These are phyloP conservation scores for Dynastes grantii DNA, from an alignment of 2,888 invertebrate genomes.

Conservation along the genomic window DNA sequence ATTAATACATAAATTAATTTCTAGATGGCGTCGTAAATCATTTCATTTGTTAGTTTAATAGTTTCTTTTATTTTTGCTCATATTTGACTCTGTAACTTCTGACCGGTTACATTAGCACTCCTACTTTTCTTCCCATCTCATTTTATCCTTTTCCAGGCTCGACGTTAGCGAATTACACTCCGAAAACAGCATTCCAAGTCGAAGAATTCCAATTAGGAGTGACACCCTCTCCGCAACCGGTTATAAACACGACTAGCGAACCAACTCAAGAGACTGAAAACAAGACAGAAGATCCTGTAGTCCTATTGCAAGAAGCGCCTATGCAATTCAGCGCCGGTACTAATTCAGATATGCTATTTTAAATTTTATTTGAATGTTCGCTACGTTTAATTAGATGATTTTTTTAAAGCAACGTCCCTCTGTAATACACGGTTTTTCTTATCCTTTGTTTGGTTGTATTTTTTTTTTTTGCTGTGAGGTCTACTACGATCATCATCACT, in stretches of 20 bases:
- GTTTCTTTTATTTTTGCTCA: too few species aligned
- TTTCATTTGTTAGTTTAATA: too few species aligned
- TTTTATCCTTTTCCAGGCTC: slow-evolving; percentile 70
- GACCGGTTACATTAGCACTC: slow-evolving; percentile 32
- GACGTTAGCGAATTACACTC: slow-evolving; percentile 86
- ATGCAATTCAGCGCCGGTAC: slow-evolving; percentile 67
- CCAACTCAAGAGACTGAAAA: slow-evolving; percentile 48
- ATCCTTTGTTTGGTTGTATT: neutral
- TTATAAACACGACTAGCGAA: slow-evolving; percentile 45
- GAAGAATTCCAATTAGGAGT: slow-evolving; percentile 86
- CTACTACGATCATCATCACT: neutral
- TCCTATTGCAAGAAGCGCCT: slow-evolving; percentile 63
- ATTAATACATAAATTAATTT: too few species aligned
- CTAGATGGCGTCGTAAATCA: too few species aligned
- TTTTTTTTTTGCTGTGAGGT: neutral
- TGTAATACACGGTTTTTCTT: too few species aligned
- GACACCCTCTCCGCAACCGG: slow-evolving; percentile 71
- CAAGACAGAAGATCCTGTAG: slow-evolving; percentile 49
- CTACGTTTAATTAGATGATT: neutral
- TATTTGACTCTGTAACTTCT: too few species aligned
- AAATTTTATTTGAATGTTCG: slow-evolving; percentile 41
- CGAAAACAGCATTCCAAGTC: slow-evolving; percentile 80
- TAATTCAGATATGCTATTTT: slow-evolving; percentile 69
- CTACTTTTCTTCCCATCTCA: neutral
- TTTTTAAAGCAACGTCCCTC: too few species aligned